Base-by-base conservation (phyloP, 2,113 vertebrate species). In the Stictonetta naevosa region DNA sequence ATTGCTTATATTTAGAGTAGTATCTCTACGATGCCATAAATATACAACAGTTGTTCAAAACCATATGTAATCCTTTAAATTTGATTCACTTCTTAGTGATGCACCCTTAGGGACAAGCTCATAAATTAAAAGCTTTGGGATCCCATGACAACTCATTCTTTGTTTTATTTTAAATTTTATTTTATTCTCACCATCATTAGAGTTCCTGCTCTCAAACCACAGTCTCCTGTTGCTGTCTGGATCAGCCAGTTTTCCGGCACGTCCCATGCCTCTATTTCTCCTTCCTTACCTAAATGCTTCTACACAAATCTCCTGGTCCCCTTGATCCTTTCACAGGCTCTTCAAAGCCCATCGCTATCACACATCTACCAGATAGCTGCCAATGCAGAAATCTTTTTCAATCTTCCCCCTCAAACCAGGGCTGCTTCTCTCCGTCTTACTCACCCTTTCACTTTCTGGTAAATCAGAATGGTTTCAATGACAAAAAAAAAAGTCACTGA, bases 41-140 rank as follows among this genome's bases (percentile, higher is more conserved):
- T 96, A 94, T 86, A 91, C 86, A 95, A 88, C 52, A 93, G 92
- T 66, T 83, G 74, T 76, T 93, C 69, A 92, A 95, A 92, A 80
- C 56, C 82, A 48, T 36, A 83, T 19, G 71, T 63, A 95, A 83
- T 73, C 31, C 67, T 83, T 77, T 69, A 68, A 83, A 91, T 72
- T 86, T 82, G 83, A 96, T 92, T 88, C 83, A 78, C 66, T 93
- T 93, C 87, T 88, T 79, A 85, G 80, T 1, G 4, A 92, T 75
- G 93, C 28, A 93, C 64, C 95, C 93, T 82, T 42, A 89, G 81
- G 90, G 86, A 78, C 83, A 78, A 88, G 68, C 64, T 95, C 73
- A 80, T 52, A 95, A 90, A 93, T 96, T 83, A 90, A 94, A 96
- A 53, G 66, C 62, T 86, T 75, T 86, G 9, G 1, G 73, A 38